Percentiles rank a stretch among this genome's conserved stretches.
phyloP scores from a whole-genome alignment of 2,113 vertebrate species.

The Steatornis caripensis region DNA sequence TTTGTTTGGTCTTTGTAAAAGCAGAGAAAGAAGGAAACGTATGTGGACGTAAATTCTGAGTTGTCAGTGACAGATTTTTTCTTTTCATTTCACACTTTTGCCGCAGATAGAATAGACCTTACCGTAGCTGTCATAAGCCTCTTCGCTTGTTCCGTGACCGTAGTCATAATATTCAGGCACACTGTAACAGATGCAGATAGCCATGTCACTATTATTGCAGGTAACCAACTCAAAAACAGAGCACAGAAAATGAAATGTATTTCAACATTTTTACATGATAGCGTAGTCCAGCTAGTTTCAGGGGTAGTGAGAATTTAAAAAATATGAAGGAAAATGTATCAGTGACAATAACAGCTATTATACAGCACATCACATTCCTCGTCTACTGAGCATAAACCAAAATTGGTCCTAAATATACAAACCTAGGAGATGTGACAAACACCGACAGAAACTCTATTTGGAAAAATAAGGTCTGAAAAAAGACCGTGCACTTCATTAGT shows the following conservation, averaged over 20 bases:
- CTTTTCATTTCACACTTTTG: constrained; percentile 41
- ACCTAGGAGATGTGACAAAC: neutral
- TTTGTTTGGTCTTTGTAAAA: constrained; percentile 29
- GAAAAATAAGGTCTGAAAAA: neutral
- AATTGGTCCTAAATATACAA: neutral
- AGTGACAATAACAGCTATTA: neutral
- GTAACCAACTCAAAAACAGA: neutral
- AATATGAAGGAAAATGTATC: neutral
- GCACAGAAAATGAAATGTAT: neutral
- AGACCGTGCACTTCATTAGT: neutral
- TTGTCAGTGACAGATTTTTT: constrained; percentile 45
- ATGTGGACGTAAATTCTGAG: constrained; percentile 44
- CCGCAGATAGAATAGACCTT: constrained; percentile 67
- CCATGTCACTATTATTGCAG: constrained; percentile 24
- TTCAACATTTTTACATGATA: neutral
- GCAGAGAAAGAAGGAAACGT: neutral
- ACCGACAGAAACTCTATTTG: neutral
- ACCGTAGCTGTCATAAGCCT: constrained; percentile 94
- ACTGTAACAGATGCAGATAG: constrained; percentile 78
- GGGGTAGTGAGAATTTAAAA: neutral
- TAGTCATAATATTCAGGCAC: constrained; percentile 96
- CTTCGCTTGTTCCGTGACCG: constrained; percentile 86
- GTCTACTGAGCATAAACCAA: neutral
- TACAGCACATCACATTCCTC: neutral
- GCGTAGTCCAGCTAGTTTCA: neutral